phyloP scores from a whole-genome alignment of 2,888 invertebrate genomes.

The Lasioglossum zephyrum region DNA sequence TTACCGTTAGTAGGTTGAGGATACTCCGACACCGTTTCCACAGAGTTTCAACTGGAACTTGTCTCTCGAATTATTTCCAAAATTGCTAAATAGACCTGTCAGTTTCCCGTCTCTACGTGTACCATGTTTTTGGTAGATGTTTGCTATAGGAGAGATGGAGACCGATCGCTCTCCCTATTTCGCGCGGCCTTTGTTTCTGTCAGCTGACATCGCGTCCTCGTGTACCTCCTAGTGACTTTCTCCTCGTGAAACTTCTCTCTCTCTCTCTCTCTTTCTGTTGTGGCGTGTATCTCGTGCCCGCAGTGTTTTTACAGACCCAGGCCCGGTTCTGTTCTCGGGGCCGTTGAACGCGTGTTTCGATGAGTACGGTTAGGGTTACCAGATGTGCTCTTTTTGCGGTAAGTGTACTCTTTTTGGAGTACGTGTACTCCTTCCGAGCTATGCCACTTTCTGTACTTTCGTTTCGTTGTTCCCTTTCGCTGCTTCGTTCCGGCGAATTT shows the following conservation, averaged over 20 bases:
- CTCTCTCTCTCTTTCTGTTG: background rate
- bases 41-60: background rate
- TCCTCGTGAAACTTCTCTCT: conserved; percentile 48
- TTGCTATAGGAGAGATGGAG: background rate
- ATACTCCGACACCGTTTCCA: background rate
- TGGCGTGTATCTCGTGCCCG: background rate
- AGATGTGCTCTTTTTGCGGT: background rate
- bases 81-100: background rate
- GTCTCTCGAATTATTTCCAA: background rate
- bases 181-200: conserved; percentile 54
- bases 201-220: conserved; percentile 65
- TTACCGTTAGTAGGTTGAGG: background rate
- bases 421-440: background rate
- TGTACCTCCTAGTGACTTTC: conserved; percentile 59
- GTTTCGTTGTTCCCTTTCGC: background rate
- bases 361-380: background rate
- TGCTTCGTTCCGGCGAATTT: background rate
- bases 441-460: background rate
- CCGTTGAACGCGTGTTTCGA: conserved; percentile 26
- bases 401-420: background rate
- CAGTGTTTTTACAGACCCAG: background rate
- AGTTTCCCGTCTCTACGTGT: background rate
- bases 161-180: conserved; percentile 28
- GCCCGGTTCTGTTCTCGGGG: conserved; percentile 6
- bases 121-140: background rate